A percentile compares a stretch with the other conserved stretches of the same genome.
These are phyloP conservation scores for Dorcus hopei DNA, from an alignment of 2,888 invertebrate species.

Conservation along the genomic window DNA sequence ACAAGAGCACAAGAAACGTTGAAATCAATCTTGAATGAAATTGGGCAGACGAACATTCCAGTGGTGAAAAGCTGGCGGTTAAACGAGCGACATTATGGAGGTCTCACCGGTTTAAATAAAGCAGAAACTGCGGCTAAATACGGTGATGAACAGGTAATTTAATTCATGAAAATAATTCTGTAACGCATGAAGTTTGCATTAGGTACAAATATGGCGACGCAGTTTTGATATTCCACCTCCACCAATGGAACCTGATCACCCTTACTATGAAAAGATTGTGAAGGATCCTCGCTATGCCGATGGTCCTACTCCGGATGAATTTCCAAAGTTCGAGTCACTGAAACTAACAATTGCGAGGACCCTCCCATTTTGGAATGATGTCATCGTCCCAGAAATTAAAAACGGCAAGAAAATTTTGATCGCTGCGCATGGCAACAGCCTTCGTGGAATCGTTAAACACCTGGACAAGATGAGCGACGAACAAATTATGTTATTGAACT, in stretches of 20 bases:
- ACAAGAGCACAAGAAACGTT: constrained; percentile 62
- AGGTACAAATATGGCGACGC: constrained; percentile 69
- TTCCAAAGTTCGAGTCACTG: constrained; percentile 82
- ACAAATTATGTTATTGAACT: constrained; percentile 70
- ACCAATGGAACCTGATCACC: constrained; percentile 74
- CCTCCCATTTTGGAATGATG: constrained; percentile 85
- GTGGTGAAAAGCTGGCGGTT: constrained; percentile 60
- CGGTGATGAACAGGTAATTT: constrained; percentile 59
- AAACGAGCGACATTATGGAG: constrained; percentile 65
- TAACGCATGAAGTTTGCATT: background rate
- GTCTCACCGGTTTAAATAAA: constrained; percentile 65
- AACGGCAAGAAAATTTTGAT: constrained; percentile 78
- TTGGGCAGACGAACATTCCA: constrained; percentile 56
- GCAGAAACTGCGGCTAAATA: constrained; percentile 66
- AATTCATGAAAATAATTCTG: no score
- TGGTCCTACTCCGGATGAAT: constrained; percentile 70
- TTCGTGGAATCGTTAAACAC: constrained; percentile 85
- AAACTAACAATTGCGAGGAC: constrained; percentile 82
- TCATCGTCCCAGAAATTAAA: constrained; percentile 81
- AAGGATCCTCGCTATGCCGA: constrained; percentile 70
- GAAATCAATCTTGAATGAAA: constrained; percentile 56
- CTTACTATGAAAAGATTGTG: constrained; percentile 74
- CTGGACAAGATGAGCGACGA: constrained; percentile 70
- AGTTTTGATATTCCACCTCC: constrained; percentile 85
- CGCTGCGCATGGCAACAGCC: constrained; percentile 86